Conservation (phyloP, 2,113 vertebrate species). For the Leucoraja erinaceus region DNA sequence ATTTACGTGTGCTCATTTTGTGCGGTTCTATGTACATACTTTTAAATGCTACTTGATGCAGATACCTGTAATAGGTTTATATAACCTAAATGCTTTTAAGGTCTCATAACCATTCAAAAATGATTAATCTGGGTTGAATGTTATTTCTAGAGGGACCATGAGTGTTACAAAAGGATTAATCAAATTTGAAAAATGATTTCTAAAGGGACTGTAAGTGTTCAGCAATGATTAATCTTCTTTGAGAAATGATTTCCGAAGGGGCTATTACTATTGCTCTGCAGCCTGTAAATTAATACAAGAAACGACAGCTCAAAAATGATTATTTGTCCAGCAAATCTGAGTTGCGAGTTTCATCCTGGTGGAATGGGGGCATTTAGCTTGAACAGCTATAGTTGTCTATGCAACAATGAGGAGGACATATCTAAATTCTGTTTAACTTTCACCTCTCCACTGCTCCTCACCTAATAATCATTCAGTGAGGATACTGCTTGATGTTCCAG, state of each 20-base stretch:
- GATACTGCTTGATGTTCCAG: not conserved
- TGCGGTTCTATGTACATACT: slow-evolving; percentile 44
- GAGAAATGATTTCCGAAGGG: slow-evolving; percentile 38
- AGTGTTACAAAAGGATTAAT: slow-evolving; percentile 59
- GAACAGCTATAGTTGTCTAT: not conserved
- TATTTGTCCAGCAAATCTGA: not conserved
- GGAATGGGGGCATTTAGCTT: not conserved
- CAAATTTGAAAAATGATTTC: slow-evolving; percentile 52
- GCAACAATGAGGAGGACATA: not conserved
- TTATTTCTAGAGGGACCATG: slow-evolving; percentile 52
- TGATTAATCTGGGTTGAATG: slow-evolving; percentile 61
- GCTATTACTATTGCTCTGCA: slow-evolving; percentile 28
- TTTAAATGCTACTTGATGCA: slow-evolving; percentile 55
- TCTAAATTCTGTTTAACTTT: not conserved
- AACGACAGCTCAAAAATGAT: slow-evolving; percentile 28
- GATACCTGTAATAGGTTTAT: slow-evolving; percentile 54
- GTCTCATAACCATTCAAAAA: slow-evolving; percentile 46
- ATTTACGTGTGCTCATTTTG: slow-evolving; percentile 40
- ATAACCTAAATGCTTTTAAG: slow-evolving; percentile 46
- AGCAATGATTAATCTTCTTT: slow-evolving; percentile 57
- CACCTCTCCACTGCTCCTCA: not conserved
- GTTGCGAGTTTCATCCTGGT: not conserved
- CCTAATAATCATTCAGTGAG: not conserved
- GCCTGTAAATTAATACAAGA: slow-evolving; percentile 32
- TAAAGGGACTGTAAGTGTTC: slow-evolving; percentile 36